phyloP scores from a whole-genome alignment of 35 echinoderm and acorn worm species.

The Hemicentrotus pulcherrimus region DNA sequence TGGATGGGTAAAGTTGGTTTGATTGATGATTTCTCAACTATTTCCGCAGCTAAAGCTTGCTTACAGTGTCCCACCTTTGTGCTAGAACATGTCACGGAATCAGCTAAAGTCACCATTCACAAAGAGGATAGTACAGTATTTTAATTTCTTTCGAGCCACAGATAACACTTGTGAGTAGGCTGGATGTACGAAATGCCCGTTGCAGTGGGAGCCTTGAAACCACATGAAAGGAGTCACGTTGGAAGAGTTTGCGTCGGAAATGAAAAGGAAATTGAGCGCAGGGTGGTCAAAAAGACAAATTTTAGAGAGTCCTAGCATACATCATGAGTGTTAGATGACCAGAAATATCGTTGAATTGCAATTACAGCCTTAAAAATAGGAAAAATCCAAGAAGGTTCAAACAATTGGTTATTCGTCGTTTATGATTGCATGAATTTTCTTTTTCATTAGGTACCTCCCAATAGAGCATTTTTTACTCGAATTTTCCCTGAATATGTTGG shows the following conservation, averaged over 20 bases:
- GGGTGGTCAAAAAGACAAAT: neutral
- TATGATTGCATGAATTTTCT: too few species aligned
- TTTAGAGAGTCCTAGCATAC: neutral
- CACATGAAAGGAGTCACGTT: neutral
- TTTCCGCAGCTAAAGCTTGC: neutral
- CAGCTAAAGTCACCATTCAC: neutral
- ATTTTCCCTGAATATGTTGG: too few species aligned
- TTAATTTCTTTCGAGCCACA: neutral
- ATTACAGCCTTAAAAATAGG: too few species aligned
- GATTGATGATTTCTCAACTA: neutral
- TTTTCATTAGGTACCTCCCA: too few species aligned
- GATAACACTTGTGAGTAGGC: neutral
- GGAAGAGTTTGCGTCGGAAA: neutral
- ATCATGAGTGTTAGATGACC: neutral
- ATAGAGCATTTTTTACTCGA: too few species aligned
- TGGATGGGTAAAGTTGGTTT: neutral
- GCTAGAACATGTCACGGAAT: neutral
- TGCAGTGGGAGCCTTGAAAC: neutral
- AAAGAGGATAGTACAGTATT: neutral
- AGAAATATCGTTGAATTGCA: too few species aligned
- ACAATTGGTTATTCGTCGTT: too few species aligned
- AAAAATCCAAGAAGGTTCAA: too few species aligned
- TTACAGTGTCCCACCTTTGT: neutral
- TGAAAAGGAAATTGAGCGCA: neutral
- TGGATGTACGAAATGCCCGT: neutral